phyloP scores from a whole-genome alignment of 2,113 vertebrate species.

The Cyphomyrus discorhynchus region DNA sequence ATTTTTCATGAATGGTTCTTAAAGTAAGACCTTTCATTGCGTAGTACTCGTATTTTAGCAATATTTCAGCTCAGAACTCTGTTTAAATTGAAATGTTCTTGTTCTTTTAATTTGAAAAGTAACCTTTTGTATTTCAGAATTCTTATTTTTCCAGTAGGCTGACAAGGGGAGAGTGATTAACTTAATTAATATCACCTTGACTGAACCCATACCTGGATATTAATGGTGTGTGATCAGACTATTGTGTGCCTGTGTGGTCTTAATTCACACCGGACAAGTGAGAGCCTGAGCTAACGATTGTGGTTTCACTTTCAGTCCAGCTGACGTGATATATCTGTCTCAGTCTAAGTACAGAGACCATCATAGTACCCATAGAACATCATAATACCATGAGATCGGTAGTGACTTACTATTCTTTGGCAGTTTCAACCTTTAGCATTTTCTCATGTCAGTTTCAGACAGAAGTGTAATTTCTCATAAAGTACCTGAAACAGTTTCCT shows the following conservation, averaged over 20 bases:
- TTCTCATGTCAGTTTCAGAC: neutral
- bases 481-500: neutral
- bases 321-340: neutral
- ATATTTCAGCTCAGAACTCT: neutral
- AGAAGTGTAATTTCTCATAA: neutral
- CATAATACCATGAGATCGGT: neutral
- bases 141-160: neutral
- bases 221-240: neutral
- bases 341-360: neutral
- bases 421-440: neutral
- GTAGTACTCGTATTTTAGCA: neutral
- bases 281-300: neutral
- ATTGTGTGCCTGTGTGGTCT: neutral
- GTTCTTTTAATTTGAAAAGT: neutral
- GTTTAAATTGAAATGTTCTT: neutral
- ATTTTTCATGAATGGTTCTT: neutral
- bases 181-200: neutral
- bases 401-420: neutral
- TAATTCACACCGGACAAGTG: neutral
- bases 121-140: neutral
- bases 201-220: neutral
- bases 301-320: neutral
- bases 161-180: too few relatives aligned
- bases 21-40: neutral
- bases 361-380: neutral